Conservation (phyloP, 2,888 invertebrate species). For the Lepidocyrtinus sp. region DNA sequence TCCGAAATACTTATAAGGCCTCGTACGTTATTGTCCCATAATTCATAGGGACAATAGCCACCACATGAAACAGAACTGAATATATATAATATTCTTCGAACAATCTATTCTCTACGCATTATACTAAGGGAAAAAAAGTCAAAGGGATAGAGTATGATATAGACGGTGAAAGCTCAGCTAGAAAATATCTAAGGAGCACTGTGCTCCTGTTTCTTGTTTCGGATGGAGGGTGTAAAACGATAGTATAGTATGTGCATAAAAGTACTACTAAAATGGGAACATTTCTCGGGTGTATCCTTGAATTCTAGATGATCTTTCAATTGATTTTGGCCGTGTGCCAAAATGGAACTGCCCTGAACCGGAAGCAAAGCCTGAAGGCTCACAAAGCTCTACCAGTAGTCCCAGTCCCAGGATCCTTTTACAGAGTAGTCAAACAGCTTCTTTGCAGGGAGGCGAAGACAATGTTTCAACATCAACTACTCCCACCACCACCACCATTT, state of each 20-base stretch:
- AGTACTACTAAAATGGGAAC: slow-evolving; percentile 33
- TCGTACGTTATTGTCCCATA: not conserved
- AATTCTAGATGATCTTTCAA: slow-evolving; percentile 78
- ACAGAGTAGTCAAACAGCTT: slow-evolving; percentile 35
- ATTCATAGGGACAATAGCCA: slow-evolving; percentile 5
- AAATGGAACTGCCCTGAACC: slow-evolving; percentile 95
- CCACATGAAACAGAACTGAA: too few relatives aligned
- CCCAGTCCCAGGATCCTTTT: slow-evolving; percentile 47
- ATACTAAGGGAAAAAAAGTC: too few relatives aligned
- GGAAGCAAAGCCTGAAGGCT: slow-evolving; percentile 76
- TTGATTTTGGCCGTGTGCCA: slow-evolving; percentile 90
- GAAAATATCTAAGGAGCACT: too few relatives aligned
- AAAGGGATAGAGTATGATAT: too few relatives aligned
- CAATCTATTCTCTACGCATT: too few relatives aligned
- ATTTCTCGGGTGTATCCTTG: slow-evolving; percentile 54
- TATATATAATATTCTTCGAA: too few relatives aligned
- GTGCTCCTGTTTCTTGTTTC: too few relatives aligned
- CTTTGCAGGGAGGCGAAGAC: slow-evolving; percentile 8
- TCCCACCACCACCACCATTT: slow-evolving; percentile 39
- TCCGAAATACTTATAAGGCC: slow-evolving; percentile 9
- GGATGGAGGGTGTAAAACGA: too few relatives aligned
- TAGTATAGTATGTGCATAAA: slow-evolving; percentile 10
- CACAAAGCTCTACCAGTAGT: slow-evolving; percentile 46
- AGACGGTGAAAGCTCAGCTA: too few relatives aligned
- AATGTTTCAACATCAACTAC: slow-evolving; percentile 16